These are phyloP conservation scores for Pollachius pollachius DNA, from an alignment of 2,113 vertebrate species.

Conservation along the genomic window DNA sequence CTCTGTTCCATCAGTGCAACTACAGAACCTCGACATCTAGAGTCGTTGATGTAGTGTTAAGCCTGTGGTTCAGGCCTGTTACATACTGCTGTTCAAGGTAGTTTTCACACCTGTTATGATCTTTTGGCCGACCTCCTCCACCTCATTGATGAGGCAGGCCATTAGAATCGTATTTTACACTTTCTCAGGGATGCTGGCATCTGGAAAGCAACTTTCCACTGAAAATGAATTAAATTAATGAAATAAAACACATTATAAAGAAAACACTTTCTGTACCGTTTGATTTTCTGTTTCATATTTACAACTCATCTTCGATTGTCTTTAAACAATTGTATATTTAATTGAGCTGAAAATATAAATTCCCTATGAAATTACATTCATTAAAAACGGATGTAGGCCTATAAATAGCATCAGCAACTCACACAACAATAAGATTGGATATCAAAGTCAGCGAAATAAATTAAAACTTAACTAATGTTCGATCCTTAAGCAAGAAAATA, in stretches of 20 bases:
- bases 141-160: constrained; percentile 41
- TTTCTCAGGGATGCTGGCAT: constrained; percentile 78
- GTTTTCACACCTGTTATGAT: constrained; percentile 36
- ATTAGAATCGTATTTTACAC: constrained; percentile 53
- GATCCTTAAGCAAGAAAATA: too few species aligned
- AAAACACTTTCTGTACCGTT: constrained; percentile 2
- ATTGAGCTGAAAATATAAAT: too few species aligned
- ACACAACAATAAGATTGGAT: too few species aligned
- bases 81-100: constrained; percentile 26
- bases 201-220: constrained; percentile 68
- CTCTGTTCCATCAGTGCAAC: not conserved
- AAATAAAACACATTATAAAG: constrained; percentile 41
- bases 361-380: too few species aligned
- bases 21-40: not conserved
- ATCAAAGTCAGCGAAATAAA: too few species aligned
- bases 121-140: constrained; percentile 39
- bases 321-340: too few species aligned
- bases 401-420: too few species aligned
- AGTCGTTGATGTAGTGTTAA: constrained; percentile 3
- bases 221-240: constrained; percentile 41
- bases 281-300: not conserved
- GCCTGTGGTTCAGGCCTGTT: constrained; percentile 6
- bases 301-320: too few species aligned
- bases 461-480: too few species aligned
- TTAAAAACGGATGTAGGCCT: too few species aligned